These are phyloP conservation scores for Teleogryllus oceanicus DNA, from an alignment of 2,888 invertebrate genomes.

Conservation along the genomic window DNA sequence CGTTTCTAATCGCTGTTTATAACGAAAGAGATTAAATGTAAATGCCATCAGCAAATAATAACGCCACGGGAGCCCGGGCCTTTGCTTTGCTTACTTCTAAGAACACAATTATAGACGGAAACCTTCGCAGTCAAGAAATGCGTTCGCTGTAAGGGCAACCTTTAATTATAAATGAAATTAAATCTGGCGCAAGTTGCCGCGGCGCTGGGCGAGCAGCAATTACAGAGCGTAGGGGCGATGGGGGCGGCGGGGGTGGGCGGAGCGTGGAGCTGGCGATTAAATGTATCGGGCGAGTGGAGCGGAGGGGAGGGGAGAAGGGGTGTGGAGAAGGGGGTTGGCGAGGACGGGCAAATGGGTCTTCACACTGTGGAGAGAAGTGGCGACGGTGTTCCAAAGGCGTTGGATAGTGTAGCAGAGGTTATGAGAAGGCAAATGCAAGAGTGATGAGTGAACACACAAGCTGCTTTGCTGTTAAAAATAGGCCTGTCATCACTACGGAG, in stretches of 20 bases:
- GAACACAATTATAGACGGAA: slow-evolving; percentile 18
- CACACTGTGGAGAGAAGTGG: too few species aligned
- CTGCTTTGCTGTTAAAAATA: too few species aligned
- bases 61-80: slow-evolving; percentile 5
- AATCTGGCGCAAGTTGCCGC: slow-evolving; percentile 18
- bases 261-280: background rate
- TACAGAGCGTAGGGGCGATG: background rate
- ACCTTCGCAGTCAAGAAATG: background rate
- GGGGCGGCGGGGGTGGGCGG: background rate
- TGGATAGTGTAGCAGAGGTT: too few species aligned
- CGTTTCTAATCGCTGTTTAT: slow-evolving; percentile 18
- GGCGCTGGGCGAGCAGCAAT: slow-evolving; percentile 1
- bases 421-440: too few species aligned
- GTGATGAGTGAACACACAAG: too few species aligned
- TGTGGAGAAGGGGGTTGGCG: background rate
- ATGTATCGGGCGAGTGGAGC: slow-evolving; percentile 2
- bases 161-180: slow-evolving; percentile 18
- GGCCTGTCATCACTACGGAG: too few species aligned
- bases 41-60: slow-evolving; percentile 18
- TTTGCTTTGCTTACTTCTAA: slow-evolving; percentile 18
- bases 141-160: slow-evolving; percentile 18
- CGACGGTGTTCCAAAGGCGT: too few species aligned
- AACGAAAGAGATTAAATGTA: slow-evolving; percentile 11
- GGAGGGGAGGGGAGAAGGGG: background rate
- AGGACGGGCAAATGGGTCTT: too few species aligned